phyloP scores from a whole-genome alignment of 2,888 invertebrate genomes.

The Diarsia mendica region DNA sequence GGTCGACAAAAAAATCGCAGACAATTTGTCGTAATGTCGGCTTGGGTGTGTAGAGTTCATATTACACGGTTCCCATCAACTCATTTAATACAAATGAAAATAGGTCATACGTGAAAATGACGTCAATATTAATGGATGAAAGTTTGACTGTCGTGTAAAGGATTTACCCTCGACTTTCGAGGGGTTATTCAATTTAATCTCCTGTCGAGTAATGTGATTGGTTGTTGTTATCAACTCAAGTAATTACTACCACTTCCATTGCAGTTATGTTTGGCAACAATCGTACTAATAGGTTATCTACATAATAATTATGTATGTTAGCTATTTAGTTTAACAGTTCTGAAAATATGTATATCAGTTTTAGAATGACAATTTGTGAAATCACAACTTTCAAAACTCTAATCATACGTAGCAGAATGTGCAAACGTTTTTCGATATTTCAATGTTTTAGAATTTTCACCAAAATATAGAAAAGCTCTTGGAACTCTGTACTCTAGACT shows the following conservation, averaged over 20 bases:
- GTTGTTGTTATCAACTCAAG: not conserved
- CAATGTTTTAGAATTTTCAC: not conserved
- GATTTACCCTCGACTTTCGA: constrained; percentile 1
- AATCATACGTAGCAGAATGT: not conserved
- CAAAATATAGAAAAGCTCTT: not conserved
- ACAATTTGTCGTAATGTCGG: not conserved
- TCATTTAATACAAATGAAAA: constrained; percentile 26
- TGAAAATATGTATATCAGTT: not conserved
- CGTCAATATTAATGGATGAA: constrained; percentile 40
- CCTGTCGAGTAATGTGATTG: not conserved
- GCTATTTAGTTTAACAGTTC: not conserved
- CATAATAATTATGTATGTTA: not conserved
- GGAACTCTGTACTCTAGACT: no score
- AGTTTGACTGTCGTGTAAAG: constrained; percentile 18
- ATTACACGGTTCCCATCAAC: not conserved
- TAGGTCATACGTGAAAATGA: constrained; percentile 34
- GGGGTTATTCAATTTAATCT: constrained; percentile 28
- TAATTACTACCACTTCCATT: not conserved
- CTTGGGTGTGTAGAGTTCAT: not conserved
- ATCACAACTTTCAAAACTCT: not conserved
- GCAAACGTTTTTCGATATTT: not conserved
- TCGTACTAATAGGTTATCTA: not conserved
- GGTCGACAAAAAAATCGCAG: not conserved
- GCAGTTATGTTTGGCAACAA: not conserved
- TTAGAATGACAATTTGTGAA: not conserved